phyloP scores from a whole-genome alignment of 2,888 invertebrate genomes.

The Poecilobothrus nobilitatus region DNA sequence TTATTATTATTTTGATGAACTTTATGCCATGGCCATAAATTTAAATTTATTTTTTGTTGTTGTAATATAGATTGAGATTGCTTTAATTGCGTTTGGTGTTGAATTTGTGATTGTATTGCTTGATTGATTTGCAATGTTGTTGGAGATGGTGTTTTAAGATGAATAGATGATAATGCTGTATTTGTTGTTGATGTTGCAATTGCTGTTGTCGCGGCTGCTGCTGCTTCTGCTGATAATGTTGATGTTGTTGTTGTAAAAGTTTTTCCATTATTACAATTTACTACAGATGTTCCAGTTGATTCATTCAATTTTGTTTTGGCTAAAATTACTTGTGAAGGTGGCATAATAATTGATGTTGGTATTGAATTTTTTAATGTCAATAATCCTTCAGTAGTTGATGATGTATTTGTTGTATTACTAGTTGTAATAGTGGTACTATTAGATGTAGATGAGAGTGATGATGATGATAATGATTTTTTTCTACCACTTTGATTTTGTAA shows the following conservation, averaged over 20 bases:
- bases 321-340: conserved; percentile 2
- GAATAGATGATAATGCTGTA: conserved; percentile 9
- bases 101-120: conserved; percentile 10
- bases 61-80: not conserved
- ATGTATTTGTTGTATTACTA: conserved; percentile 21
- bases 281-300: not conserved
- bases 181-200: conserved; percentile 11
- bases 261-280: not conserved
- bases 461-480: conserved; percentile 23
- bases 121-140: not conserved
- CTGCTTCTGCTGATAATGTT: not conserved
- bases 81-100: conserved; percentile 7
- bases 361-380: conserved; percentile 23
- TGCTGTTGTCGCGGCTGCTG: conserved; percentile 2
- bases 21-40: conserved; percentile 10
- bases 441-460: conserved; percentile 27
- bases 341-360: conserved; percentile 9
- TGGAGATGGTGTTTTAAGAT: conserved; percentile 4
- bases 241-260: conserved; percentile 5
- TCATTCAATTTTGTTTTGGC: no score
- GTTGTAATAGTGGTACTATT: conserved; percentile 19
- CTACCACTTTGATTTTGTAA: conserved; percentile 30
- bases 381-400: conserved; percentile 35
- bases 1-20: conserved; percentile 19
- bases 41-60: conserved; percentile 11